These are phyloP conservation scores for Cydia strobilella DNA, from an alignment of 1,140 invertebrate genomes.

Conservation along the genomic window DNA sequence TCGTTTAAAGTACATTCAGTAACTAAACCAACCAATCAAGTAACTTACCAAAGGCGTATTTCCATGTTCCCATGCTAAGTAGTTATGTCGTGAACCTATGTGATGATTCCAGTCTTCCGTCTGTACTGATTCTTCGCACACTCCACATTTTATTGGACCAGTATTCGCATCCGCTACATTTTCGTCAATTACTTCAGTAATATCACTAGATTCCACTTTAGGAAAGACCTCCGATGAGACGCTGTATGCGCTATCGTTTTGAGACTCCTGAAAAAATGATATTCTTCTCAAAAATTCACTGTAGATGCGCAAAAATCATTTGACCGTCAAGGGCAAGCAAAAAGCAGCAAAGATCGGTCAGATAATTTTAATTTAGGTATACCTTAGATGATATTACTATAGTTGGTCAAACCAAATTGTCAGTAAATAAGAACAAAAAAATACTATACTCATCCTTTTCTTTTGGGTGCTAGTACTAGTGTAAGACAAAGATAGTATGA, in stretches of 20 bases:
- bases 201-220: not conserved
- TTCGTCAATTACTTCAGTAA: not conserved
- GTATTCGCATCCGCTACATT: not conserved
- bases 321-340: too few species aligned
- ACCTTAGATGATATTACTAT: too few species aligned
- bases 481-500: too few species aligned
- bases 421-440: too few species aligned
- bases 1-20: too few species aligned
- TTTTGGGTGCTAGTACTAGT: too few species aligned
- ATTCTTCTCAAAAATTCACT: too few species aligned
- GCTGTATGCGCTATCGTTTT: conserved; percentile 22
- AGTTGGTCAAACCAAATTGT: too few species aligned
- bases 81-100: conserved; percentile 53
- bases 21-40: not conserved
- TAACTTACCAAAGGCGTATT: conserved; percentile 44
- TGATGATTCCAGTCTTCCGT: conserved; percentile 46
- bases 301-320: too few species aligned
- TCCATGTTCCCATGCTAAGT: conserved; percentile 58
- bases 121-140: conserved; percentile 36
- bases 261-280: conserved; percentile 36
- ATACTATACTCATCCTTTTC: too few species aligned
- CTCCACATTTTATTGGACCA: conserved; percentile 42
- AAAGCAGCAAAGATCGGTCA: too few species aligned
- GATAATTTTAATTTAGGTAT: too few species aligned
- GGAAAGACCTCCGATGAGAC: not conserved